Evolutionary conservation across 2,888 invertebrate species (phyloP), one percentile per base, ranked within the genome.

Genomic region (Sycophila texana): DNA sequence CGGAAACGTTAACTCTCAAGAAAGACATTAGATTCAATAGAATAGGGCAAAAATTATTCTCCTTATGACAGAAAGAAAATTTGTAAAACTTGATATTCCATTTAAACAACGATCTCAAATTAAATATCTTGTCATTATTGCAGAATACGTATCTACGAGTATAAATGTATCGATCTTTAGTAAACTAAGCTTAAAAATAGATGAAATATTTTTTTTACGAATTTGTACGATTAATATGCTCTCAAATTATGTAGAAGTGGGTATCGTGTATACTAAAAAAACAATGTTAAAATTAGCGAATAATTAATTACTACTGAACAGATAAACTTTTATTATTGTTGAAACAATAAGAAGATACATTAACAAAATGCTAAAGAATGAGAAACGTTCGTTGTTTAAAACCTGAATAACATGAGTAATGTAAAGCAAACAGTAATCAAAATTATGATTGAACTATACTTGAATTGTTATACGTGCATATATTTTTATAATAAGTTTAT

Each of bases 151-250:
- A 47, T 55, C 47, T 67, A 57, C 39, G 53, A 74, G 65, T 68
- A 65, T 74, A 58, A 58, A 22, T 74, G 63, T 68, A 73, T 10
- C 39, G 39, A 10, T 39, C 20, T 66, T 60, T 78, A 74, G 22
- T 39, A 26, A 47, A 66, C 22, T 75, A 58, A 66, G 18, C 13
- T 53, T 60, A 67, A 75, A 26, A 18, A 30, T 39, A 66, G 55
- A 72, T 58, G 16, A 66, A 60, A 73, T 78, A 73, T 72, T 73
- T 73, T 75, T 75, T 80, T 72, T 80, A 79, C 55, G 16, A 72
- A 67, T 80, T 79, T 79, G 14, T 78, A 78, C 73, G 60, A 51
- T 66, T 51, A 61, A 53, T 30, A 49, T 77, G 77, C 30, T 77
- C 51, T 58, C 53, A 18, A 66, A 51, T 71, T 51, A 39, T 67